Percentiles rank a stretch among this genome's conserved stretches.
These are phyloP conservation scores for Dioctria linearis DNA, from an alignment of 2,888 invertebrate genomes.

Conservation along the genomic window DNA sequence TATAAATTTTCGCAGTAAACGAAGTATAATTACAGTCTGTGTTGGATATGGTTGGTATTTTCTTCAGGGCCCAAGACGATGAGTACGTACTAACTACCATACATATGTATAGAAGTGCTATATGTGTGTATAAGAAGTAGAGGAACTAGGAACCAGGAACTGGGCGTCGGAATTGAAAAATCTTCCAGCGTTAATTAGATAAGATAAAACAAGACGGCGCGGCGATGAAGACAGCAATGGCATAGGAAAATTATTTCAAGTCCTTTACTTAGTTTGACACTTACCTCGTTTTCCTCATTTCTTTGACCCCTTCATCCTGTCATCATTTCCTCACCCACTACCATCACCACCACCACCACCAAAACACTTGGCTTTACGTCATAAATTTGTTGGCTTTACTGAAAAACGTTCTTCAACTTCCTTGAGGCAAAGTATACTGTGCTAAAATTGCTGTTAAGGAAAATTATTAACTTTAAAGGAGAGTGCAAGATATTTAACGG, in stretches of 20 bases:
- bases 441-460: background rate
- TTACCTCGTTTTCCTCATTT: background rate
- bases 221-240: background rate
- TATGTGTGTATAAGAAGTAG: too few relatives aligned
- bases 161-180: constrained; percentile 19
- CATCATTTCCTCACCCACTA: background rate
- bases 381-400: constrained; percentile 40
- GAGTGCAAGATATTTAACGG: constrained; percentile 42
- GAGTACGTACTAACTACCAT: background rate
- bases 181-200: constrained; percentile 44
- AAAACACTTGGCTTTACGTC: background rate
- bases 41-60: background rate
- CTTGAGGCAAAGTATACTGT: background rate
- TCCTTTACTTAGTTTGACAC: constrained; percentile 4
- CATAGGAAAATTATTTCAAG: background rate
- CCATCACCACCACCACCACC: background rate
- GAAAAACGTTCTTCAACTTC: constrained; percentile 28
- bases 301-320: background rate
- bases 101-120: background rate
- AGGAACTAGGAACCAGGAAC: background rate
- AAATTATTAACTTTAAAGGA: constrained; percentile 42
- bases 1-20: constrained; percentile 47
- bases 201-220: constrained; percentile 34
- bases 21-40: constrained; percentile 42
- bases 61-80: background rate